phyloP scores from a whole-genome alignment of 1,140 invertebrate genomes.

The Atopsyche davidsoni region DNA sequence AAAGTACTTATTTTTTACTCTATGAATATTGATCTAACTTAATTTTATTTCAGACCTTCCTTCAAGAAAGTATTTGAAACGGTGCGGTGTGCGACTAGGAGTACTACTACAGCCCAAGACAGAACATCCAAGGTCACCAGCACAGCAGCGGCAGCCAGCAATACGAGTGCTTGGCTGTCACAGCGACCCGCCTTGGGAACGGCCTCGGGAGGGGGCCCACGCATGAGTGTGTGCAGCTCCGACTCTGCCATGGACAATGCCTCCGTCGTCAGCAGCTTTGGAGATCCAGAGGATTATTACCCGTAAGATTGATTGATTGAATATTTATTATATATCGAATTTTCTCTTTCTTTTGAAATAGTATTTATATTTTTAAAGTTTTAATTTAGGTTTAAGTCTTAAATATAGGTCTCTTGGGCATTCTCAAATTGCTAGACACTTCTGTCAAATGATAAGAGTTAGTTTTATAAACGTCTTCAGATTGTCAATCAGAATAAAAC shows the following conservation, averaged over 20 bases:
- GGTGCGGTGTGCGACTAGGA: constrained; percentile 67
- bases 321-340: too few species aligned
- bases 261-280: constrained; percentile 42
- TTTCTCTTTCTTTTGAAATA: too few species aligned
- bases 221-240: constrained; percentile 45
- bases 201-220: constrained; percentile 40
- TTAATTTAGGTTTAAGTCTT: background rate
- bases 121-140: constrained; percentile 5
- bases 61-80: constrained; percentile 81
- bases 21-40: background rate
- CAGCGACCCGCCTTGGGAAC: constrained; percentile 36
- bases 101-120: constrained; percentile 43
- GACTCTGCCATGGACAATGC: constrained; percentile 45
- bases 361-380: too few species aligned
- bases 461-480: background rate
- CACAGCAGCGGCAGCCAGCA: constrained; percentile 8
- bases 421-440: too few species aligned
- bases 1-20: too few species aligned
- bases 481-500: too few species aligned
- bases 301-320: too few species aligned
- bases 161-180: constrained; percentile 42
- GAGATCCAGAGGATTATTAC: constrained; percentile 61
- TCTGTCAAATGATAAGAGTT: too few species aligned
- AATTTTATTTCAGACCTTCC: constrained; percentile 51
- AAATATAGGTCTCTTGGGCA: too few species aligned